Percentiles rank a stretch among this genome's conserved stretches.
phyloP scores from a whole-genome alignment of 2,113 vertebrate genomes.

The Halcyon malimbica region DNA sequence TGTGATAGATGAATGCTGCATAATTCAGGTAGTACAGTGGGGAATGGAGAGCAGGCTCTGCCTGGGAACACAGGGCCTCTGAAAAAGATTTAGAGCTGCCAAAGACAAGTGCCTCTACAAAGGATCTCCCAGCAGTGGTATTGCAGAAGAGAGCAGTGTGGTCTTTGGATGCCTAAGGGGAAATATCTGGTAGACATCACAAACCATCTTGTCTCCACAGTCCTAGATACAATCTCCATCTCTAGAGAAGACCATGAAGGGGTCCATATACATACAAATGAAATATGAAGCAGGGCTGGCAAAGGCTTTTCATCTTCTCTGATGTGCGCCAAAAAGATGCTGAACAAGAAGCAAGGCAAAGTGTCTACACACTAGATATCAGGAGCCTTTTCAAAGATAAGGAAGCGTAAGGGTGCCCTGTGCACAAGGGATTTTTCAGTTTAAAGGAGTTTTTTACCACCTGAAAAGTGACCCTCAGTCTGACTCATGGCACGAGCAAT shows the following conservation, averaged over 20 bases:
- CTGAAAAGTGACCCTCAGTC: neutral
- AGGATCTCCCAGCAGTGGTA: neutral
- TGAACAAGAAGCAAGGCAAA: neutral
- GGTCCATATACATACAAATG: neutral
- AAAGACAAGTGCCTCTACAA: neutral
- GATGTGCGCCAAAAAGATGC: neutral
- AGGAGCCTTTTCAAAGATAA: neutral
- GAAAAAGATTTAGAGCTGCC: neutral
- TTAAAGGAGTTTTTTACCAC: neutral
- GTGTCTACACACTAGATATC: rapidly evolving
- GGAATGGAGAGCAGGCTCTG: neutral
- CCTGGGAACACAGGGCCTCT: neutral
- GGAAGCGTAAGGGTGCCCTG: neutral
- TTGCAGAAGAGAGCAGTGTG: neutral
- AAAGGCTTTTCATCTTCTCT: neutral
- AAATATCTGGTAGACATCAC: neutral
- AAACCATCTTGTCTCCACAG: neutral
- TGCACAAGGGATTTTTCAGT: neutral
- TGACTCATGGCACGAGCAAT: neutral
- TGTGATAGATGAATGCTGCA: neutral
- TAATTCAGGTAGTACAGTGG: neutral
- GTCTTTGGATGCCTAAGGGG: neutral
- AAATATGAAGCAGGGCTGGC: neutral
- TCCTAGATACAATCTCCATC: neutral
- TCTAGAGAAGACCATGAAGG: neutral